Evolutionary conservation across 2,797 vertebrate species (phyloP).

Genomic region (Tiaroga cobitis): DNA sequence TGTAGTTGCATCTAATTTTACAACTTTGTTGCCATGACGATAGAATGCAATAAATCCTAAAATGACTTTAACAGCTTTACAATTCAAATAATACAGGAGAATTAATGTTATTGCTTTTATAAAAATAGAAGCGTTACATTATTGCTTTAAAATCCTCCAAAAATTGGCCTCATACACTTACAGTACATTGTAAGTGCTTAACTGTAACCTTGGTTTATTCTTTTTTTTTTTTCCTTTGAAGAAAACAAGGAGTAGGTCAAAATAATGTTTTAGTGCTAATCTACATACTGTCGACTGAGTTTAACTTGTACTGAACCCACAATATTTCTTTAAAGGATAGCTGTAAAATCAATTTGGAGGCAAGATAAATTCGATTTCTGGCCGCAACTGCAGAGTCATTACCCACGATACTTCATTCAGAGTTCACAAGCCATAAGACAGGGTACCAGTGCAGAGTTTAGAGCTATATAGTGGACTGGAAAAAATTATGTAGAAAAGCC

Average conservation of each 20-base stretch:
- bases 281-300: neutral
- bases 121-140: neutral
- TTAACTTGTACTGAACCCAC: neutral
- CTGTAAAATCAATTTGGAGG: slow-evolving; percentile 39
- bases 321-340: slow-evolving; percentile 26
- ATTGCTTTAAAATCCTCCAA: neutral
- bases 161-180: neutral
- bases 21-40: slow-evolving; percentile 29
- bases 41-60: neutral
- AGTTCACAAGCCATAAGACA: slow-evolving; percentile 42
- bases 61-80: neutral
- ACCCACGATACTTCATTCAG: slow-evolving; percentile 16
- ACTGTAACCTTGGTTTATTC: neutral
- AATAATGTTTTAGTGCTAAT: neutral
- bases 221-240: too few species aligned
- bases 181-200: neutral
- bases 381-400: slow-evolving; percentile 2
- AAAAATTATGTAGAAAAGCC: slow-evolving; percentile 62
- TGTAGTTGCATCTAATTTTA: neutral
- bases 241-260: neutral
- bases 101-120: neutral
- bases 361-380: slow-evolving; percentile 6
- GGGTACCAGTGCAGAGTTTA: slow-evolving; percentile 42
- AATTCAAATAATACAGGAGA: neutral
- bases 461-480: slow-evolving; percentile 24